Conservation (phyloP, 2,797 vertebrate genomes). For the Thaleichthys pacificus region DNA sequence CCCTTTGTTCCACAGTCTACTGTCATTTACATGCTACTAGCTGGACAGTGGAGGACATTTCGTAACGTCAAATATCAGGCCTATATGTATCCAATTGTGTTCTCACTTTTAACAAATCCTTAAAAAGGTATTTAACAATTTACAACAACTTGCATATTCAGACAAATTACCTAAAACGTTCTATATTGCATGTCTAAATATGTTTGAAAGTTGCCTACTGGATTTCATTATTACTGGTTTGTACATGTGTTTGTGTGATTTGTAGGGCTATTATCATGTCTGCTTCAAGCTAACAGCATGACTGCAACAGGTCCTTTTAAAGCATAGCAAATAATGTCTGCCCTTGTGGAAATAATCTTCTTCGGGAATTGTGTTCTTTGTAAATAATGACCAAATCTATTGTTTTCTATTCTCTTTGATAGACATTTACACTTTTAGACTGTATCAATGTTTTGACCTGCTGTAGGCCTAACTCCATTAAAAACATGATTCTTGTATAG, state of each 20-base stretch:
- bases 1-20: constrained; percentile 62
- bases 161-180: constrained; percentile 62
- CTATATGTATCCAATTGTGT: constrained; percentile 43
- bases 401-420: constrained; percentile 84
- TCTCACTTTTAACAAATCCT: constrained; percentile 65
- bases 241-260: constrained; percentile 57
- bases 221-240: constrained; percentile 74
- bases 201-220: constrained; percentile 83
- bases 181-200: constrained; percentile 75
- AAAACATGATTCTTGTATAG: constrained; percentile 66
- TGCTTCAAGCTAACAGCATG: constrained; percentile 10
- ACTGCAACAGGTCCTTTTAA: constrained; percentile 5
- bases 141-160: constrained; percentile 71
- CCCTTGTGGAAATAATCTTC: constrained; percentile 79
- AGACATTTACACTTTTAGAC: constrained; percentile 83
- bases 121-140: constrained; percentile 61
- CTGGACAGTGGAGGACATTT: constrained; percentile 70
- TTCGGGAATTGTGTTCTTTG: constrained; percentile 83
- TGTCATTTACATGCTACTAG: constrained; percentile 70
- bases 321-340: constrained; percentile 69
- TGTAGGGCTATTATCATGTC: constrained; percentile 1
- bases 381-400: constrained; percentile 94
- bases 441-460: constrained; percentile 83
- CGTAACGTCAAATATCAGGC: constrained; percentile 73
- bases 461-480: constrained; percentile 65